Evolutionary conservation across 2,888 invertebrate species (phyloP).

Genomic region (Physocephala rufipes): DNA sequence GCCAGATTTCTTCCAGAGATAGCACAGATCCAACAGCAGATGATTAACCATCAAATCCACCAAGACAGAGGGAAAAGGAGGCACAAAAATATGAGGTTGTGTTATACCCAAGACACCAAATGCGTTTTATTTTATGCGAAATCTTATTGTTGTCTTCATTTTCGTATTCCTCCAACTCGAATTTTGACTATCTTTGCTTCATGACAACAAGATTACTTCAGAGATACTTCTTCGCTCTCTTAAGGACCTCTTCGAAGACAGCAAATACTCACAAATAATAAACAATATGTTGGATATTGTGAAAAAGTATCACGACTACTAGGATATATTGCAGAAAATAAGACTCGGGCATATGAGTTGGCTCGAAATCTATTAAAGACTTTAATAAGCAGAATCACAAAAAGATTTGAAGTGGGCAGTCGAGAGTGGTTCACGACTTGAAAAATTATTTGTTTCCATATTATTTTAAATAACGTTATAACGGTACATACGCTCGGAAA

Average conservation of each 20-base stretch:
- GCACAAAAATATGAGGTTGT: too few species aligned
- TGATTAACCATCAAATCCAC: neutral
- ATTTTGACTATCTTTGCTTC: too few species aligned
- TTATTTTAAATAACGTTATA: too few species aligned
- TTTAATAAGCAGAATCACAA: neutral
- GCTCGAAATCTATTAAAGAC: constrained; percentile 1
- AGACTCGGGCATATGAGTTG: neutral
- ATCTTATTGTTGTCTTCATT: neutral
- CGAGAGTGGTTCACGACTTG: too few species aligned
- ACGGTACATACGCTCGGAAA: too few species aligned
- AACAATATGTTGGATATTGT: constrained; percentile 15
- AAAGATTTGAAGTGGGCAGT: neutral
- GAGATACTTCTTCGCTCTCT: constrained; percentile 15
- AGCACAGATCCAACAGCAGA: constrained; percentile 9
- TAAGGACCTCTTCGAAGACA: constrained; percentile 17
- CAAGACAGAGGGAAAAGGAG: too few species aligned
- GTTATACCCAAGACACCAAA: neutral
- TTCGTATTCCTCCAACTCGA: neutral
- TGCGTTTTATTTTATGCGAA: neutral
- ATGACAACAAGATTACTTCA: constrained; percentile 14
- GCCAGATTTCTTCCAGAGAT: constrained; percentile 14
- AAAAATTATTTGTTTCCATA: neutral
- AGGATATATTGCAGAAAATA: neutral
- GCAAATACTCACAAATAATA: constrained; percentile 18
- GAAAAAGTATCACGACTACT: neutral